Conservation (phyloP, 92 coral and sea anemone species). For the Porites lobata region DNA sequence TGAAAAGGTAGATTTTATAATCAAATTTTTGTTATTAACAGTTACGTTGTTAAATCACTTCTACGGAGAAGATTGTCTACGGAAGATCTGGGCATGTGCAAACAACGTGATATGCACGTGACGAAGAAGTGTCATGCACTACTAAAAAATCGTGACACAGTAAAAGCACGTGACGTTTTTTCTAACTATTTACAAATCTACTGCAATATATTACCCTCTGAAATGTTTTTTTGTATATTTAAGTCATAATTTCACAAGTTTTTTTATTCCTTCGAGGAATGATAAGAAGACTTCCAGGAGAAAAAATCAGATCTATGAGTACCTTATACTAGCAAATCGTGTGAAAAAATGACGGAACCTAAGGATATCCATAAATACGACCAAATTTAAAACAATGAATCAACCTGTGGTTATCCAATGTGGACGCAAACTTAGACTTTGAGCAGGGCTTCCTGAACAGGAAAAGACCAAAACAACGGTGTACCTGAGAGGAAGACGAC, state of each 20-base stretch:
- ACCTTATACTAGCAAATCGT: neutral
- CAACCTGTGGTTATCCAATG: neutral
- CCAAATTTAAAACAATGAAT: neutral
- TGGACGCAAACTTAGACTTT: neutral
- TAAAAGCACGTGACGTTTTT: neutral
- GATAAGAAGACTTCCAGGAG: neutral
- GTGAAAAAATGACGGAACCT: constrained; percentile 15
- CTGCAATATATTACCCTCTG: constrained; percentile 37
- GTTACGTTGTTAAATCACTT: constrained; percentile 23
- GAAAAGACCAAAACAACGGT: neutral
- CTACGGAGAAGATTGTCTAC: constrained; percentile 49
- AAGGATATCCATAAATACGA: neutral
- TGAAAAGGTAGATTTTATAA: neutral
- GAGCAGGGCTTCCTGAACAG: neutral
- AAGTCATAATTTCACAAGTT: constrained; percentile 35
- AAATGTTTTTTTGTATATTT: neutral
- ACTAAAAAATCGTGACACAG: neutral
- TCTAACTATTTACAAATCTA: constrained; percentile 40
- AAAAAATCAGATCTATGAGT: no score
- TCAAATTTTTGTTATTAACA: constrained; percentile 15
- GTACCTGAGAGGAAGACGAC: neutral
- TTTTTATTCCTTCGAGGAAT: neutral
- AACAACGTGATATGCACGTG: constrained; percentile 23
- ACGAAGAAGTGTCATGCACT: neutral
- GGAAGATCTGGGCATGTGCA: constrained; percentile 29